These are phyloP conservation scores for Zaprionus kolodkinae DNA, from an alignment of 1,140 invertebrate species.

Conservation along the genomic window DNA sequence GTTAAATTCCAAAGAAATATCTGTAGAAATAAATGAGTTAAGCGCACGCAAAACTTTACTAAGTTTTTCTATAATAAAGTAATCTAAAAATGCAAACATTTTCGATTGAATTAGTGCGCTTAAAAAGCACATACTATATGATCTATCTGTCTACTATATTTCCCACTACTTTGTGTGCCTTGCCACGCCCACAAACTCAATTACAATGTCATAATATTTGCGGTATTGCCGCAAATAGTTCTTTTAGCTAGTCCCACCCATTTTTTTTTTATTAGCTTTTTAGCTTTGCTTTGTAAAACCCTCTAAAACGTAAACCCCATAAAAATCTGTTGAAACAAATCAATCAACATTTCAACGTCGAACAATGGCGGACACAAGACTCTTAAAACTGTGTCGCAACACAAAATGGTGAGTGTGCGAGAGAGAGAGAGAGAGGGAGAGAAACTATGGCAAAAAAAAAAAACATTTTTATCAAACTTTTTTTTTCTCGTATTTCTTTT, in stretches of 20 bases:
- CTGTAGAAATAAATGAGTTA: no score
- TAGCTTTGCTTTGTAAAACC: neutral
- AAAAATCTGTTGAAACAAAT: conserved; percentile 28
- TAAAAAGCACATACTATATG: no score
- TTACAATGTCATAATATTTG: neutral
- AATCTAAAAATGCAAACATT: no score
- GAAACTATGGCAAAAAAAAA: conserved; percentile 27
- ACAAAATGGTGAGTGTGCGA: neutral
- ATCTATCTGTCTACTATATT: neutral
- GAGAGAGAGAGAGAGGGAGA: neutral
- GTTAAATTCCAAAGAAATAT: no score
- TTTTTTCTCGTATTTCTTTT: neutral
- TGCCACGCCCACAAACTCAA: neutral
- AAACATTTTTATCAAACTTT: conserved; percentile 42
- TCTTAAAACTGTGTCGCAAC: conserved; percentile 27
- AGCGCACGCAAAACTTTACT: no score
- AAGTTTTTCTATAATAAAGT: no score
- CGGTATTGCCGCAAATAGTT: neutral
- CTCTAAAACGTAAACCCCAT: neutral
- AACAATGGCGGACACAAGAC: neutral
- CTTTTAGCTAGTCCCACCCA: neutral
- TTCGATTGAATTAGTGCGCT: no score
- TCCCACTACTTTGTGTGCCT: neutral
- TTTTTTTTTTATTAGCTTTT: neutral
- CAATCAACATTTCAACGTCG: conserved; percentile 8